Evolutionary conservation across 2,888 invertebrate genomes (phyloP).

Genomic region (Lissocephala sabroskyi): DNA sequence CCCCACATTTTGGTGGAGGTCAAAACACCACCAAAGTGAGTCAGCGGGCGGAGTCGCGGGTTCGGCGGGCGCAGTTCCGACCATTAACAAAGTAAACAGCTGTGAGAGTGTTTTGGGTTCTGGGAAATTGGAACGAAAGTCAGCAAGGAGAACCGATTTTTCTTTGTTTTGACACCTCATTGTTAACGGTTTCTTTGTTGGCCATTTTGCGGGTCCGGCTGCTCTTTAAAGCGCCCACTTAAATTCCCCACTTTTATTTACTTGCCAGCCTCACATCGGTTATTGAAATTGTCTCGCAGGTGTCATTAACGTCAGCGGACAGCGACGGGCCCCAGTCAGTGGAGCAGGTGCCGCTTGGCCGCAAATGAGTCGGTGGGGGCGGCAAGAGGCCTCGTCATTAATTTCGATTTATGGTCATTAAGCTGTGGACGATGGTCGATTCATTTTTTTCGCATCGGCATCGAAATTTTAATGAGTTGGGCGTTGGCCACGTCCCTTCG

Average conservation of each 20-base stretch:
- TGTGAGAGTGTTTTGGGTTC: slow-evolving; percentile 36
- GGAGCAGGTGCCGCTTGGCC: slow-evolving; percentile 53
- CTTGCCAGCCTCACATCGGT: slow-evolving; percentile 40
- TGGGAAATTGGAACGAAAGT: slow-evolving; percentile 32
- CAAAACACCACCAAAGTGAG: slow-evolving; percentile 44
- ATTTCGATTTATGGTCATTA: slow-evolving; percentile 66
- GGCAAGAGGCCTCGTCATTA: slow-evolving; percentile 42
- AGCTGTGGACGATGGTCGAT: slow-evolving; percentile 34
- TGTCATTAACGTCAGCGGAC: slow-evolving; percentile 58
- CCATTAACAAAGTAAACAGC: slow-evolving; percentile 67
- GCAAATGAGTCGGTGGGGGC: slow-evolving; percentile 27
- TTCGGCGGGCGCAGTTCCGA: slow-evolving; percentile 18
- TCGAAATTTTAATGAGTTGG: too few relatives aligned
- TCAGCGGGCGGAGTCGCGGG: neutral
- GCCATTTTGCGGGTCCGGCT: too few relatives aligned
- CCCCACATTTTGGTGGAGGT: too few relatives aligned
- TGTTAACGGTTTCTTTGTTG: too few relatives aligned
- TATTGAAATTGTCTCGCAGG: slow-evolving; percentile 66
- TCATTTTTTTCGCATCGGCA: slow-evolving; percentile 16
- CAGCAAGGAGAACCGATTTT: slow-evolving; percentile 36
- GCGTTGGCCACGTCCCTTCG: too few relatives aligned
- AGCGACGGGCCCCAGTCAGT: slow-evolving; percentile 1
- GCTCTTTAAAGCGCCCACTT: too few relatives aligned
- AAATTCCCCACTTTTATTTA: neutral
- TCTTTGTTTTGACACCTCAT: slow-evolving; percentile 64